Percentiles rank a stretch among this genome's conserved stretches.
These are phyloP conservation scores for Portunus trituberculatus DNA, from an alignment of 1,140 invertebrate genomes.

Conservation along the genomic window DNA sequence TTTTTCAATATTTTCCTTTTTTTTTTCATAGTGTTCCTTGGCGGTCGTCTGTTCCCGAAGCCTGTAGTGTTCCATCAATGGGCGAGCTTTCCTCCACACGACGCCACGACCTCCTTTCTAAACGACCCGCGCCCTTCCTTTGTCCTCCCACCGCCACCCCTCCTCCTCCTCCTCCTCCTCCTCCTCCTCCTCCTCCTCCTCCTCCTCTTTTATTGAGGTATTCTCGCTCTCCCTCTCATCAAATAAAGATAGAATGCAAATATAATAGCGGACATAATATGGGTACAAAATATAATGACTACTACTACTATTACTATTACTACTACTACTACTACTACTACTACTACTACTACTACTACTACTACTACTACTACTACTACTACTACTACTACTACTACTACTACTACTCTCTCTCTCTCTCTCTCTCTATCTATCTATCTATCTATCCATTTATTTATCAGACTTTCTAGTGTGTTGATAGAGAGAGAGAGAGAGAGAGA, in stretches of 20 bases:
- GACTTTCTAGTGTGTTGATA: background rate
- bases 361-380: background rate
- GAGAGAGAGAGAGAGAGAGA: background rate
- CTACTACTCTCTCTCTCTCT: background rate
- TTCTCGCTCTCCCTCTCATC: background rate
- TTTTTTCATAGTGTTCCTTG: too few species aligned
- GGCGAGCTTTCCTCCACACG: too few species aligned
- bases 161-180: constrained; percentile 2
- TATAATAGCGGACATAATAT: too few species aligned
- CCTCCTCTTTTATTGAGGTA: background rate
- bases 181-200: constrained; percentile 6
- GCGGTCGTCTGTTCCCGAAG: too few species aligned
- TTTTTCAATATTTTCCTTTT: too few species aligned
- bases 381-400: constrained; percentile 7
- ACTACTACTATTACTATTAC: background rate
- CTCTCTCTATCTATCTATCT: background rate
- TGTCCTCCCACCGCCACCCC: background rate
- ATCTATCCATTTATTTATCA: background rate
- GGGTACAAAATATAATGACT: too few species aligned
- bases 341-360: background rate
- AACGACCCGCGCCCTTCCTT: background rate
- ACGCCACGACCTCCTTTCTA: too few species aligned
- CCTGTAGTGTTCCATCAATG: too few species aligned
- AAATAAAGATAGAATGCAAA: too few species aligned
- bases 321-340: background rate